Evolutionary conservation across 2,797 vertebrate genomes (phyloP), one percentile per base, ranked within the genome.

Genomic region (Melanogrammus aeglefinus): DNA sequence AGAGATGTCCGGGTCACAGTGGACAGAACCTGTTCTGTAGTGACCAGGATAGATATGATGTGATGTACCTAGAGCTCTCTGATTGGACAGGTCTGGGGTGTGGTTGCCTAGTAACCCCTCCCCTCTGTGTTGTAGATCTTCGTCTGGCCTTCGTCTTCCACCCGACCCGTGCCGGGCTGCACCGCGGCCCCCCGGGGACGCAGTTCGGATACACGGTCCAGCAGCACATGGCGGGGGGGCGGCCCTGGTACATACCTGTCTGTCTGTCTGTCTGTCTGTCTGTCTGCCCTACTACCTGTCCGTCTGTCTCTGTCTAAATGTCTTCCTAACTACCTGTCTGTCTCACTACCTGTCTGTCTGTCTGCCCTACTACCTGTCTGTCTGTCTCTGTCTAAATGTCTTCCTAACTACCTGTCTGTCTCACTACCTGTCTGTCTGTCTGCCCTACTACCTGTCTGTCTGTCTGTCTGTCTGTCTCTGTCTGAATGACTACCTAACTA

Each of bases 131-230:
- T 82, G 57, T 89, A 99, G 97, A 94, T 80, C 86, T 93, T 6
- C 89, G 87, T 0, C 84, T 92, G 76, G 86, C 95, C 77, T 99
- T 98, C 93, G 98, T 96, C 88, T 93, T 98, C 1, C 96, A 99
- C 91, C 95, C 92, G 4, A 95, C 93, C 90, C 95, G 92, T 27
- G 94, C 95, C 13, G 93, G 90, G 74, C 89, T 99, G 87, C 96
- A 98, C 72, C 13, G 83, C 0, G 97, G 97, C 1, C 94, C 97
- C 8, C 90, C 87, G 80, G 94, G 95, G 0, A 90, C 95, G 0
- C 97, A 96, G 84, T 99, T 99, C 57, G 97, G 97, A 8, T 99
- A 98, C 92, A 98, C 95, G 0, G 96, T 99, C 72, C 96, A 97
- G 83, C 97, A 99, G 86, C 97, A 99, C 1, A 92, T 97, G 77